Percentiles rank a stretch among this genome's conserved stretches.
Conservation (phyloP, 2,113 vertebrate genomes). For the Strigops habroptila region DNA sequence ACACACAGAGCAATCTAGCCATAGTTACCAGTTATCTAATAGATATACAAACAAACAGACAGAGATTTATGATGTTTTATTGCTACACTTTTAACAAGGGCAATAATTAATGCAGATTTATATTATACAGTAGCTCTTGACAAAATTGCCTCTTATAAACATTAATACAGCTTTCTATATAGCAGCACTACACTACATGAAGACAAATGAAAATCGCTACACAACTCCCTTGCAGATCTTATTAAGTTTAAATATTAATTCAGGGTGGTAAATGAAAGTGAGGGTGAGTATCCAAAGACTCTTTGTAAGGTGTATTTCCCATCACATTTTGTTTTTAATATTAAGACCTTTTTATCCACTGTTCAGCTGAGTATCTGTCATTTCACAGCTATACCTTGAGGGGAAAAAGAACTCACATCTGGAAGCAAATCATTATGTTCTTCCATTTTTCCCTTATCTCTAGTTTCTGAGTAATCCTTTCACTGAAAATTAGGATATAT, state of each 20-base stretch:
- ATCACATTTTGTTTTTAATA: slow-evolving; percentile 49
- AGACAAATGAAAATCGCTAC: slow-evolving; percentile 31
- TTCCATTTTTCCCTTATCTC: slow-evolving; percentile 17
- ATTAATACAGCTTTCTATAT: slow-evolving; percentile 42
- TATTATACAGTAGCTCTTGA: slow-evolving; percentile 41
- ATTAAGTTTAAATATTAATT: slow-evolving; percentile 64
- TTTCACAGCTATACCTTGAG: background rate
- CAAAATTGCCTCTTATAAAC: slow-evolving; percentile 60
- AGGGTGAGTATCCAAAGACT: slow-evolving; percentile 39
- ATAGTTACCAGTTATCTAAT: slow-evolving; percentile 32
- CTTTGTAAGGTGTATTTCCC: background rate
- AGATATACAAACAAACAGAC: slow-evolving; percentile 49
- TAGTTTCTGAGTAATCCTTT: slow-evolving; percentile 49
- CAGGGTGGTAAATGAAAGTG: slow-evolving; percentile 33
- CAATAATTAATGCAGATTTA: slow-evolving; percentile 66
- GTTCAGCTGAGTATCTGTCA: slow-evolving; percentile 21
- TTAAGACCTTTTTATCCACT: slow-evolving; percentile 60
- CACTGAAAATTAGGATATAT: slow-evolving; percentile 57
- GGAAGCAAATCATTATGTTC: slow-evolving; percentile 32
- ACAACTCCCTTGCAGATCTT: slow-evolving; percentile 17
- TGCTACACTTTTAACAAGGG: slow-evolving; percentile 46
- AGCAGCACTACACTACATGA: background rate
- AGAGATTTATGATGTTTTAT: slow-evolving; percentile 13
- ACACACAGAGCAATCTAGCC: background rate
- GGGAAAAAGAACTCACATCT: slow-evolving; percentile 40